phyloP scores from a whole-genome alignment of 2,888 invertebrate genomes.

The Tetranychus piercei region DNA sequence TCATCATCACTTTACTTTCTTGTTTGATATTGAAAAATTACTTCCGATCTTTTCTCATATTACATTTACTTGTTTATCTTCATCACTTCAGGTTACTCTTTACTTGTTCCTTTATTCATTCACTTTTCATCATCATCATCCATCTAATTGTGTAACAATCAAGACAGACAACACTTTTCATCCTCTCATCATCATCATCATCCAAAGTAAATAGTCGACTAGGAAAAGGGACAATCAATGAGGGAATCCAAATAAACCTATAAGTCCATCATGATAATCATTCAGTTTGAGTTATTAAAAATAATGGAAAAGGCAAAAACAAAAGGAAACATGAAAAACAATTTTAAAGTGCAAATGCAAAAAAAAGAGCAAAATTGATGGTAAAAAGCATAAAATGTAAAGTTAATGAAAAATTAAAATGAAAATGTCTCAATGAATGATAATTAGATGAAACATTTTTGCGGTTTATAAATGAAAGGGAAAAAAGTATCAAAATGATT shows the following conservation, averaged over 20 bases:
- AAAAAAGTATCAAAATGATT: too few species aligned
- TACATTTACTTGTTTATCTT: not conserved
- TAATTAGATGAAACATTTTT: too few species aligned
- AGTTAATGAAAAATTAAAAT: too few species aligned
- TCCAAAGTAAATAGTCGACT: too few species aligned
- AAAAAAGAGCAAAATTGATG: too few species aligned
- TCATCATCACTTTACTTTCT: not conserved
- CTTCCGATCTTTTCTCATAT: not conserved
- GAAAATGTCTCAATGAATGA: too few species aligned
- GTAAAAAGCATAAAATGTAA: too few species aligned
- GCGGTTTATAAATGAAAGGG: too few species aligned
- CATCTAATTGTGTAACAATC: not conserved
- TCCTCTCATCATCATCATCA: not conserved
- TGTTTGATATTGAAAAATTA: not conserved
- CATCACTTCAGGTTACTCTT: not conserved
- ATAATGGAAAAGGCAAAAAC: too few species aligned
- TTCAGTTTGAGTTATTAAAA: too few species aligned
- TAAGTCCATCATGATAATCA: not conserved
- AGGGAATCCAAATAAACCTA: not conserved
- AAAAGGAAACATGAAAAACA: too few species aligned
- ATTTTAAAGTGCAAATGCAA: too few species aligned
- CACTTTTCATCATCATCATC: not conserved
- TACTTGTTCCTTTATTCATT: not conserved
- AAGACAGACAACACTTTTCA: not conserved
- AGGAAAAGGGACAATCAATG: not conserved